phyloP scores from a whole-genome alignment of 2,797 vertebrate species.

The Synanceia verrucosa region DNA sequence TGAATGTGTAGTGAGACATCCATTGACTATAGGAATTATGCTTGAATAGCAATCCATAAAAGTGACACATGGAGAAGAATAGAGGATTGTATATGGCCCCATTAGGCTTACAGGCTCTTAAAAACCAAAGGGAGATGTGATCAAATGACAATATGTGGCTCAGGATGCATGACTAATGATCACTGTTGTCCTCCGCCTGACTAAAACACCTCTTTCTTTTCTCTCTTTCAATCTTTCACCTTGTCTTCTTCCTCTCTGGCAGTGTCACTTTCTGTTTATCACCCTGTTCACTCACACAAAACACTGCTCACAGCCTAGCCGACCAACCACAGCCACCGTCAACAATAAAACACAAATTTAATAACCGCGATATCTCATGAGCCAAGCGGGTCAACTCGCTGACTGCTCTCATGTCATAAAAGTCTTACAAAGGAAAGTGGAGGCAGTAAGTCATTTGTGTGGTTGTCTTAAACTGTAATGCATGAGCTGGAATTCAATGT shows the following conservation, averaged over 20 bases:
- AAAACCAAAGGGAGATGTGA: slow-evolving; percentile 20
- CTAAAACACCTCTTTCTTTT: not conserved
- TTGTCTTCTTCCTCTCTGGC: slow-evolving; percentile 1
- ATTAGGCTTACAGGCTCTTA: slow-evolving; percentile 28
- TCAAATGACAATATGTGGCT: slow-evolving; percentile 10
- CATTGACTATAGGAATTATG: slow-evolving; percentile 10
- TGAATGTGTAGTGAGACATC: slow-evolving; percentile 4
- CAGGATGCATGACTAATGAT: slow-evolving; percentile 8
- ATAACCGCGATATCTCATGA: slow-evolving; percentile 42
- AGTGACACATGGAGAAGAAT: slow-evolving; percentile 11
- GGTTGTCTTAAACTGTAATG: not conserved
- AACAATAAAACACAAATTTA: slow-evolving; percentile 44
- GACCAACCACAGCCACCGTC: slow-evolving; percentile 10
- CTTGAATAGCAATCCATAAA: slow-evolving; percentile 24
- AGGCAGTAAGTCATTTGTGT: not conserved
- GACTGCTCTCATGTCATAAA: slow-evolving; percentile 32
- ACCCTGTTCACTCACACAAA: not conserved
- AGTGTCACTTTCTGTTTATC: slow-evolving; percentile 20
- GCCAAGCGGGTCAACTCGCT: not conserved
- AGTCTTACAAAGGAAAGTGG: slow-evolving; percentile 25
- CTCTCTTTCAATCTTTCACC: not conserved
- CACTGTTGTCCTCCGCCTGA: not conserved
- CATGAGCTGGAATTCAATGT: not conserved
- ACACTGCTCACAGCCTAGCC: not conserved
- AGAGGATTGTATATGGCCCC: slow-evolving; percentile 23